Evolutionary conservation across 1,140 invertebrate species (phyloP).

Genomic region (Heliconius eleuchia): DNA sequence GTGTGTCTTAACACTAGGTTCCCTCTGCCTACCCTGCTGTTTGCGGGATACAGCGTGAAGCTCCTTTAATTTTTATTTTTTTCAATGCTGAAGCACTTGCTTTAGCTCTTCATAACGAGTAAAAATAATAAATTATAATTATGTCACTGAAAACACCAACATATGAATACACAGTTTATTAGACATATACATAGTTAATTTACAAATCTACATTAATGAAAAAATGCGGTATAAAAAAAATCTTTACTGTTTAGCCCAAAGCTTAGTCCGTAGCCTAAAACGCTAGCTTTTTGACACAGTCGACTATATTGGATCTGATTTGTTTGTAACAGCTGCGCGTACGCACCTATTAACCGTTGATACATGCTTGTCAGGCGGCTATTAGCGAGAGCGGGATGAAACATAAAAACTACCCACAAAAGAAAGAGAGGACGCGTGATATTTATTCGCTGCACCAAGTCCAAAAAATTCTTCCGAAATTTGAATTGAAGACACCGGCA

Average conservation of each 20-base stretch:
- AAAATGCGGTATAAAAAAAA: background rate
- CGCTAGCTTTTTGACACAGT: conserved; percentile 77
- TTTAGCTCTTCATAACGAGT: too few species aligned
- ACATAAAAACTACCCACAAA: conserved; percentile 64
- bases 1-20: too few species aligned
- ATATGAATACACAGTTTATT: too few species aligned
- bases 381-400: conserved; percentile 77
- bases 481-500: conserved; percentile 65
- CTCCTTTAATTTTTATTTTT: too few species aligned
- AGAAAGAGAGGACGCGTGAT: conserved; percentile 67
- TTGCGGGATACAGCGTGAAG: too few species aligned
- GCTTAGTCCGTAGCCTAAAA: conserved; percentile 46
- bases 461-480: conserved; percentile 71
- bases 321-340: conserved; percentile 78
- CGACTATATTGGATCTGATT: conserved; percentile 79
- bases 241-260: conserved; percentile 21
- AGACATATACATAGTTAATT: background rate
- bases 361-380: conserved; percentile 80
- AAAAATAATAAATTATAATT: too few species aligned
- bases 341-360: conserved; percentile 80
- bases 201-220: background rate
- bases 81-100: too few species aligned
- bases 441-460: conserved; percentile 77
- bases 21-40: too few species aligned
- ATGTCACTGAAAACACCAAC: too few species aligned